Percentiles rank a stretch among this genome's conserved stretches.
These are phyloP conservation scores for Aleadryas rufinucha DNA, from an alignment of 2,113 vertebrate species.

Conservation along the genomic window DNA sequence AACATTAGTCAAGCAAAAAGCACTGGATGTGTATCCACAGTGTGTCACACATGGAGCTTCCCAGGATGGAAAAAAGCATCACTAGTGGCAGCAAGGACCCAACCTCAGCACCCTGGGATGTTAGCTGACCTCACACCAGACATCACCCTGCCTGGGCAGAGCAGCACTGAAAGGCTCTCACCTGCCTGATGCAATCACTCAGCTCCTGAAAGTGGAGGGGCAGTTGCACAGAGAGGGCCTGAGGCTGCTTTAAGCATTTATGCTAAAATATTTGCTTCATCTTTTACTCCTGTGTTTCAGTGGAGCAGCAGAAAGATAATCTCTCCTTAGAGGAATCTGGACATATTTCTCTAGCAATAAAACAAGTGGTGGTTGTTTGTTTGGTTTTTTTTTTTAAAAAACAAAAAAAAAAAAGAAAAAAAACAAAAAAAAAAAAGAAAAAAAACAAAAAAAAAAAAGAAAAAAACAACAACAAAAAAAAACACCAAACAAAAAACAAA, in stretches of 20 bases:
- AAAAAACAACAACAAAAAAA: too few species aligned
- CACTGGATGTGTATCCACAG: background rate
- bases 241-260: background rate
- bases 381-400: too few species aligned
- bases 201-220: background rate
- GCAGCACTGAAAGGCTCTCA: background rate
- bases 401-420: background rate
- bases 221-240: background rate
- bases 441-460: too few species aligned
- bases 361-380: background rate
- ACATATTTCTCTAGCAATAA: background rate
- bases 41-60: rapidly evolving
- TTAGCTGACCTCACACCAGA: background rate
- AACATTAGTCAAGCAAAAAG: background rate
- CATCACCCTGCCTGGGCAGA: background rate
- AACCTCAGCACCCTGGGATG: background rate
- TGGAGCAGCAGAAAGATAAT: background rate
- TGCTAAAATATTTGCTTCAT: background rate
- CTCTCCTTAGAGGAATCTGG: background rate
- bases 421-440: too few species aligned
- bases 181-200: background rate
- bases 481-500: too few species aligned
- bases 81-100: background rate
- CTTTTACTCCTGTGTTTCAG: background rate
- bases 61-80: background rate